These are phyloP conservation scores for Hoplostethus mediterraneus DNA, from an alignment of 2,797 vertebrate species.

Conservation along the genomic window DNA sequence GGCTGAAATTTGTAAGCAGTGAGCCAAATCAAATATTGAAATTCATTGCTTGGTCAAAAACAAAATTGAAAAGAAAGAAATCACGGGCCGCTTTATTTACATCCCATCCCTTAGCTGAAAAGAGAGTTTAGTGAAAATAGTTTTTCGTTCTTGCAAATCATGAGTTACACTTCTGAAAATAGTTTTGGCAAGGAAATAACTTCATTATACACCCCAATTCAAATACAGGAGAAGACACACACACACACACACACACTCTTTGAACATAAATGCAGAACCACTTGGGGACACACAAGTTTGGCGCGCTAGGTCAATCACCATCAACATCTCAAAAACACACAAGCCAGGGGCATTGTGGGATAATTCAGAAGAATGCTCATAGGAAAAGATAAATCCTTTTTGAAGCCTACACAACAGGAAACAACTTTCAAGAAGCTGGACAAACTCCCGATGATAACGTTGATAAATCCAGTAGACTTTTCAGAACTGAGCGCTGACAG, in stretches of 20 bases:
- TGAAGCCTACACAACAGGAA: neutral
- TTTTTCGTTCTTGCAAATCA: too few relatives aligned
- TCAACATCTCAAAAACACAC: conserved; percentile 28
- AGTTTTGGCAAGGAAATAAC: too few relatives aligned
- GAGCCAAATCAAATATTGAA: too few relatives aligned
- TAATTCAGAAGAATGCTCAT: neutral
- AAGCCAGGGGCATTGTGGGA: conserved; percentile 26
- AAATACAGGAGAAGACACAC: neutral
- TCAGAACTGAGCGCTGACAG: conserved; percentile 22
- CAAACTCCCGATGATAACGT: neutral
- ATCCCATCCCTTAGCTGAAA: too few relatives aligned
- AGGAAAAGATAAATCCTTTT: neutral
- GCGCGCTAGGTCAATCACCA: conserved; percentile 54
- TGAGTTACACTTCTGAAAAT: too few relatives aligned
- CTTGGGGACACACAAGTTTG: conserved; percentile 19
- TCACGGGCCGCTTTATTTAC: too few relatives aligned
- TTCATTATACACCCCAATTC: too few relatives aligned
- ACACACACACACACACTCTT: conserved; percentile 11
- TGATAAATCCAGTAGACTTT: conserved; percentile 8
- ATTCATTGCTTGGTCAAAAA: too few relatives aligned
- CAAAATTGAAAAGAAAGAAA: too few relatives aligned
- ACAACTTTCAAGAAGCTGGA: neutral
- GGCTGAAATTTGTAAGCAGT: too few relatives aligned
- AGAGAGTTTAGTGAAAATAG: too few relatives aligned
- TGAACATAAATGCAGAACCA: conserved; percentile 57